phyloP scores from a whole-genome alignment of 2,113 vertebrate species.

The Mellivora capensis region DNA sequence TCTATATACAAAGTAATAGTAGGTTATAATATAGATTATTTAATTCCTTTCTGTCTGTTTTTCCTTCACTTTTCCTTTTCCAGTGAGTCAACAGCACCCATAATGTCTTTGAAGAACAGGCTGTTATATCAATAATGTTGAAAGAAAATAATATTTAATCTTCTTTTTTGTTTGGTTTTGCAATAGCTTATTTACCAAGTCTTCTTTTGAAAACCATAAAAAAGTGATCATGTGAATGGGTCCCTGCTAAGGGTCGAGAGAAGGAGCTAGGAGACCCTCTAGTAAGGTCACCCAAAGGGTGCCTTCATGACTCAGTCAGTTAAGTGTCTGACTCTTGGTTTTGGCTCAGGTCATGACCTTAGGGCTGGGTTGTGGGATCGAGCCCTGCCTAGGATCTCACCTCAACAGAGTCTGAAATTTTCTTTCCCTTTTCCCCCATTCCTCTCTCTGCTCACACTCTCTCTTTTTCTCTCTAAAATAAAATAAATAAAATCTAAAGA shows the following conservation, averaged over 20 bases:
- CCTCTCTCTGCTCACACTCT: background rate
- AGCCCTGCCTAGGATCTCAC: background rate
- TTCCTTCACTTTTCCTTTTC: background rate
- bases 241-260: background rate
- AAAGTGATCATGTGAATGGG: background rate
- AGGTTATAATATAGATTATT: background rate
- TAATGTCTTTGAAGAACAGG: background rate
- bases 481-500: background rate
- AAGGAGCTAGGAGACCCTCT: rapidly evolving
- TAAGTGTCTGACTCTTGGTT: background rate
- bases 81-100: background rate
- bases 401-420: background rate
- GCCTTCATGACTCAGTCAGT: background rate
- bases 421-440: background rate
- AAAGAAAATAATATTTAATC: background rate
- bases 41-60: background rate
- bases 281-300: background rate
- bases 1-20: background rate
- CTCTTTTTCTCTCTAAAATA: background rate
- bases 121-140: background rate
- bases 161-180: background rate
- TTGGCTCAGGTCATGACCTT: background rate
- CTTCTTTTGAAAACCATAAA: background rate
- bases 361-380: background rate
- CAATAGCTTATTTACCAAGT: background rate